Percentiles rank a stretch among this genome's conserved stretches.
Conservation (phyloP, 2,888 invertebrate species). For the Apamea crenata region DNA sequence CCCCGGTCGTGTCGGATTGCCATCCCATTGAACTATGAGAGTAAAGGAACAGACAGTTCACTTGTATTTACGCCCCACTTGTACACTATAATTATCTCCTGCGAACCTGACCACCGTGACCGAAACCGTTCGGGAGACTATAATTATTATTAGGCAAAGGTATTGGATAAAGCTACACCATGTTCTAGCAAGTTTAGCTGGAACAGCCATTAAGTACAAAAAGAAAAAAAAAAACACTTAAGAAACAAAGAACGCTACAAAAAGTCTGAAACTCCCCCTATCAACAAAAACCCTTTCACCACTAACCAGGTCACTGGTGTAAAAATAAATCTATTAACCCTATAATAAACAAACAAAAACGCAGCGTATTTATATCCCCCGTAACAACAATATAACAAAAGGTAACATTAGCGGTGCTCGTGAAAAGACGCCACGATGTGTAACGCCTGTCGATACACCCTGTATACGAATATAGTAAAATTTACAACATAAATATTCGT, state of each 20-base stretch:
- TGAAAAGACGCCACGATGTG: constrained; percentile 62
- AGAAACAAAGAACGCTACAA: background rate
- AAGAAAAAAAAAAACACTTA: background rate
- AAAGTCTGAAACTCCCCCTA: constrained; percentile 18
- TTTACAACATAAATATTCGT: constrained; percentile 85
- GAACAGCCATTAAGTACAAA: background rate
- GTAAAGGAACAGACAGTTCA: background rate
- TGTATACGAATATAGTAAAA: constrained; percentile 74
- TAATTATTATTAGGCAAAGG: background rate
- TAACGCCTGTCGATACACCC: constrained; percentile 62
- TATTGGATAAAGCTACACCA: background rate
- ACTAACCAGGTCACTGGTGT: constrained; percentile 38
- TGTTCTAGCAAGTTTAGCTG: background rate
- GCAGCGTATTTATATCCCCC: constrained; percentile 40
- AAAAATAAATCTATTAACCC: constrained; percentile 35
- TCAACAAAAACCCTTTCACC: constrained; percentile 27
- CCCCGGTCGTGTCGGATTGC: background rate
- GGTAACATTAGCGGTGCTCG: constrained; percentile 59
- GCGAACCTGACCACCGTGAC: background rate
- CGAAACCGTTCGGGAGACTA: background rate
- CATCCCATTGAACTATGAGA: background rate
- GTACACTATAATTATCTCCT: background rate
- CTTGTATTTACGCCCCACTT: background rate
- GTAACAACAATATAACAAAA: constrained; percentile 53
- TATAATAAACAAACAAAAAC: constrained; percentile 58